These are phyloP conservation scores for Rhegmatorhina hoffmannsi DNA, from an alignment of 2,113 vertebrate genomes.

Conservation along the genomic window DNA sequence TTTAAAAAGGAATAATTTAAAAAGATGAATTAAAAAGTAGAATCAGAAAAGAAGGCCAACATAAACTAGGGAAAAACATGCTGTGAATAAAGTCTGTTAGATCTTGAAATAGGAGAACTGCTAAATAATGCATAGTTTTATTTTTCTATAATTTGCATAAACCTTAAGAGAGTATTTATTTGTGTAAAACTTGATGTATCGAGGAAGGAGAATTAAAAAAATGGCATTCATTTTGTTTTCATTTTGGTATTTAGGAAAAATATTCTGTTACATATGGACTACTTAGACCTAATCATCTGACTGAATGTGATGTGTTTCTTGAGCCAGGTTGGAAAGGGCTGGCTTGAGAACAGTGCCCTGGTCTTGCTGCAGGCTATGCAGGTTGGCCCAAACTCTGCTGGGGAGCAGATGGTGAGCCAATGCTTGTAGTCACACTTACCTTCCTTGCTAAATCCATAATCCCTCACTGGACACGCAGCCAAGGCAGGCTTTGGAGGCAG, in stretches of 20 bases:
- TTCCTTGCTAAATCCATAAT: constrained; percentile 99
- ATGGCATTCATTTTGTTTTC: constrained; percentile 89
- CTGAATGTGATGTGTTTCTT: constrained; percentile 96
- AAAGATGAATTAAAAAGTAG: constrained; percentile 87
- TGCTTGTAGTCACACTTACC: constrained; percentile 99
- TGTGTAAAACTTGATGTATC: constrained; percentile 87
- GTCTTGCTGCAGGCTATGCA: constrained; percentile 99
- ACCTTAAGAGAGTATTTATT: constrained; percentile 90
- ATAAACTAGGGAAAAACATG: constrained; percentile 90
- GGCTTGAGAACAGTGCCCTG: constrained; percentile 94
- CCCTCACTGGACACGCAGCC: constrained; percentile 99
- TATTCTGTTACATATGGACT: constrained; percentile 99
- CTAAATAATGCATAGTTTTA: constrained; percentile 91
- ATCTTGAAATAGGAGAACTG: constrained; percentile 89
- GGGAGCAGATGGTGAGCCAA: constrained; percentile 99
- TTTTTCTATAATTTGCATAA: constrained; percentile 89
- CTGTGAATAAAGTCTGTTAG: constrained; percentile 90
- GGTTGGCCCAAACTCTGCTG: constrained; percentile 99
- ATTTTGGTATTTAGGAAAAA: constrained; percentile 91
- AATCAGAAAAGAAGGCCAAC: constrained; percentile 86
- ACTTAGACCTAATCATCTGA: constrained; percentile 99
- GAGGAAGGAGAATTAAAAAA: constrained; percentile 81
- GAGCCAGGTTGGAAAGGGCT: constrained; percentile 95
- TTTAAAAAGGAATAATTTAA: constrained; percentile 90
- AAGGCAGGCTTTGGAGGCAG: constrained; percentile 99